Evolutionary conservation across 2,888 invertebrate genomes (phyloP).

Genomic region (Tachina lurida): DNA sequence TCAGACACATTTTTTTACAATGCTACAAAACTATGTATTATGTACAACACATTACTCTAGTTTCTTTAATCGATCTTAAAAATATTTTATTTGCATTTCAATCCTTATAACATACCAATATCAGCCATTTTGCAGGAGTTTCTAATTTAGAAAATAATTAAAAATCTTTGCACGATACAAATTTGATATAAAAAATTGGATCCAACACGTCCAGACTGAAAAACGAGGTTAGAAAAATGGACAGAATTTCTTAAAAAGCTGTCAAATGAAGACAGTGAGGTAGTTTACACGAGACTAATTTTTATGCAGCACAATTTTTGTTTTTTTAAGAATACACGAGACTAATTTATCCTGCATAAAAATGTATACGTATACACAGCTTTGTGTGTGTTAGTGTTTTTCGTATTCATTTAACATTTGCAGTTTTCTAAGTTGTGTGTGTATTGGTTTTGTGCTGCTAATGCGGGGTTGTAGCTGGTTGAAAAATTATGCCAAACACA

Average conservation of each 20-base stretch:
- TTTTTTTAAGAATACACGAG: no score
- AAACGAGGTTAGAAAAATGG: constrained; percentile 72
- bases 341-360: no score
- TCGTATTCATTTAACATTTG: no score
- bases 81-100: not conserved
- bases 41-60: not conserved
- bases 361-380: no score
- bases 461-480: no score
- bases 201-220: constrained; percentile 55
- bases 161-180: not conserved
- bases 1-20: not conserved
- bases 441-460: no score
- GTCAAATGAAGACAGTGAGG: not conserved
- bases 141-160: constrained; percentile 69
- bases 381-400: no score
- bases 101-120: constrained; percentile 75
- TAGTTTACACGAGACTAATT: no score
- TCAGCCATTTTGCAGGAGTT: constrained; percentile 75
- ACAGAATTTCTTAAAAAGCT: constrained; percentile 54
- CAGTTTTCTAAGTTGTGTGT: no score
- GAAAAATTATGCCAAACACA: no score
- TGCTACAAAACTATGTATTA: not conserved
- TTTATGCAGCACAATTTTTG: no score
- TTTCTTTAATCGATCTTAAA: not conserved
- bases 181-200: not conserved